phyloP scores from a whole-genome alignment of 2,113 vertebrate genomes.

The Ageneiosus marmoratus region DNA sequence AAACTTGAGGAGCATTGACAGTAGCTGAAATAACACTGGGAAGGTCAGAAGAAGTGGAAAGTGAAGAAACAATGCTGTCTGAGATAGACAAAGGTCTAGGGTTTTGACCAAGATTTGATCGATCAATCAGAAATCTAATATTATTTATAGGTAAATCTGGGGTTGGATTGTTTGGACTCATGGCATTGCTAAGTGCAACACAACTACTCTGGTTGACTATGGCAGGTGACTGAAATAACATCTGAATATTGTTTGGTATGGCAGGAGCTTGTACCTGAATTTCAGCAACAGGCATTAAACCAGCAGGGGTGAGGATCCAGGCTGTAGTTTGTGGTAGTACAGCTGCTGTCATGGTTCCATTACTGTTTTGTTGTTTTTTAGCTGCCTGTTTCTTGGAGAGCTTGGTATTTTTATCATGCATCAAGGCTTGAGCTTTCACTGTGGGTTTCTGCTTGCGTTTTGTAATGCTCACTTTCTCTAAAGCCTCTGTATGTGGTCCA shows the following conservation, averaged over 20 bases:
- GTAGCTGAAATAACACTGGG: background rate
- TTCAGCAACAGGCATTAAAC: slow-evolving; percentile 61
- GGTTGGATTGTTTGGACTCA: background rate
- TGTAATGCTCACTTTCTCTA: background rate
- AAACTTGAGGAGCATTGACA: background rate
- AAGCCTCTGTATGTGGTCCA: slow-evolving; percentile 7
- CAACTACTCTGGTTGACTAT: slow-evolving; percentile 6
- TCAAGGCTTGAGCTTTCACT: slow-evolving; percentile 51
- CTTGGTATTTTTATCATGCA: slow-evolving; percentile 34
- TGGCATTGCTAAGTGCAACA: background rate
- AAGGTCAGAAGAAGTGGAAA: background rate
- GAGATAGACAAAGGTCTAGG: background rate
- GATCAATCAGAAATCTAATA: background rate
- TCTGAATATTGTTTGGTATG: background rate
- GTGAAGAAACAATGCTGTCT: background rate
- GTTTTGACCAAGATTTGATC: background rate
- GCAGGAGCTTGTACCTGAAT: slow-evolving; percentile 10
- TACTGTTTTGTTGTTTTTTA: background rate
- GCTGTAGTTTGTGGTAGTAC: slow-evolving; percentile 51
- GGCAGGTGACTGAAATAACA: slow-evolving; percentile 20
- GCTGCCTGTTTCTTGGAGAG: slow-evolving; percentile 15
- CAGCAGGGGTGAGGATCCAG: slow-evolving; percentile 72
- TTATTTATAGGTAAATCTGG: background rate
- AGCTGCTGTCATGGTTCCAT: background rate
- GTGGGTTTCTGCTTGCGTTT: slow-evolving; percentile 57